Evolutionary conservation across 2,113 vertebrate species (phyloP).

Genomic region (Abramis brama): DNA sequence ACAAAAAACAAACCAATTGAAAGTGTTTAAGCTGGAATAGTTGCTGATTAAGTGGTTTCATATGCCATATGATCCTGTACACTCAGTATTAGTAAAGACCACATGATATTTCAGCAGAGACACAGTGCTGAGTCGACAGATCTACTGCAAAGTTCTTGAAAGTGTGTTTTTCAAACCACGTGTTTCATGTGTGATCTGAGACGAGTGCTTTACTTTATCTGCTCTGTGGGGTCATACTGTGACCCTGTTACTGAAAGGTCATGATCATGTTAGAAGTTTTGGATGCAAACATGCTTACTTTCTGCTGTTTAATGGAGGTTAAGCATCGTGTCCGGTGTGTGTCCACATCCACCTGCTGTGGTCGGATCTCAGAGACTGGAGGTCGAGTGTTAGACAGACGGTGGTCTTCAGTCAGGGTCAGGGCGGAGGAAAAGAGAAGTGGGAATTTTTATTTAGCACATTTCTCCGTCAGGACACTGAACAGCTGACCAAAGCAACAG

Average conservation of each 20-base stretch:
- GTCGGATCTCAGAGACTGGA: neutral
- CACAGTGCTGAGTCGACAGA: neutral
- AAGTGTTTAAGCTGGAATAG: neutral
- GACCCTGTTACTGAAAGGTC: neutral
- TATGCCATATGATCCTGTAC: neutral
- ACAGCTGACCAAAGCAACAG: constrained; percentile 59
- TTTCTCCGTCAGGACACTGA: constrained; percentile 57
- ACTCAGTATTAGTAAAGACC: neutral
- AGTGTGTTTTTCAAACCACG: neutral
- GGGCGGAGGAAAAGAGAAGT: constrained; percentile 49
- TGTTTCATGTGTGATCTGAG: neutral
- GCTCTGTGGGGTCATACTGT: neutral
- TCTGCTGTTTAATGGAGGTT: neutral
- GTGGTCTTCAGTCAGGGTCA: constrained; percentile 28
- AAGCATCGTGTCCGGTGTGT: neutral
- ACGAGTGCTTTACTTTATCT: neutral
- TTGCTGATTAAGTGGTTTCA: neutral
- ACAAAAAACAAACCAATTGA: neutral
- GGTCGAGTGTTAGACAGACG: neutral
- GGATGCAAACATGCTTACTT: neutral
- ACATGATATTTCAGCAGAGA: neutral
- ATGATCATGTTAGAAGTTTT: neutral
- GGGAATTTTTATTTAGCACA: constrained; percentile 64
- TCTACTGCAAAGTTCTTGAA: neutral
- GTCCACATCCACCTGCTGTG: neutral